Base-by-base conservation (phyloP, 1,140 invertebrate genomes). In the Eumeta japonica region DNA sequence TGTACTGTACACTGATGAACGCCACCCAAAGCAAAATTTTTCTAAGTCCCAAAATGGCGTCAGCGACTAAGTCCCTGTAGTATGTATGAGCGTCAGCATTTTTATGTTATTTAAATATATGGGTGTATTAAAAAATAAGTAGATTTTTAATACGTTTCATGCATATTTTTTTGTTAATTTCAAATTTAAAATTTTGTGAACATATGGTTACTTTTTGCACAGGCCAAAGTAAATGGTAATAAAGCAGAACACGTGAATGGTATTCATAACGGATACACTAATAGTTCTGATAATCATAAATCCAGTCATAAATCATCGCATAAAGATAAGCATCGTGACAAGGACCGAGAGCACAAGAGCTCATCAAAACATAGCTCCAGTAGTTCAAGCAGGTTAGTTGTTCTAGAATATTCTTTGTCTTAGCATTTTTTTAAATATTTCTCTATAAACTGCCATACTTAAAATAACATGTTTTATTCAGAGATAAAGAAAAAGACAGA, bases 41-140 rank as follows among this genome's bases (percentile, higher is more conserved):
- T 86, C 84, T 86, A 88, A 87, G 84, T 87, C 84, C 83, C 81
- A 87, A 87, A 84, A 87, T 87, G 85, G 85, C 85, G 85, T 84
- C 85, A 82, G 79, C 77, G 79, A 79, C 79, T 81, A 82, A 83
- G 80, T 83, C 79, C 81, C 70, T 51, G 55, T 57, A 55, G 66
- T 61, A 41, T n/a, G n/a, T n/a, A 50, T 50, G 59, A 58, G 65
- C 65, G 58, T 65, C n/a, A n/a, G n/a, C 20, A 24, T 34, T 16
- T 34, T 11, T 34, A 34, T n/a, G n/a, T n/a, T n/a, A n/a, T n/a
- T n/a, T n/a, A n/a, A n/a, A n/a, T n/a, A n/a, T n/a, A n/a, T n/a
- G n/a, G n/a, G 14, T 15, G 11, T 34, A 16, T 34, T 34, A 34
- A 15, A 16, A 11, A 34, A 16, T 17, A 13, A 14, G 13, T 11